Evolutionary conservation across 2,888 invertebrate species (phyloP).

Genomic region (Bursaphelenchus okinawaensis): DNA sequence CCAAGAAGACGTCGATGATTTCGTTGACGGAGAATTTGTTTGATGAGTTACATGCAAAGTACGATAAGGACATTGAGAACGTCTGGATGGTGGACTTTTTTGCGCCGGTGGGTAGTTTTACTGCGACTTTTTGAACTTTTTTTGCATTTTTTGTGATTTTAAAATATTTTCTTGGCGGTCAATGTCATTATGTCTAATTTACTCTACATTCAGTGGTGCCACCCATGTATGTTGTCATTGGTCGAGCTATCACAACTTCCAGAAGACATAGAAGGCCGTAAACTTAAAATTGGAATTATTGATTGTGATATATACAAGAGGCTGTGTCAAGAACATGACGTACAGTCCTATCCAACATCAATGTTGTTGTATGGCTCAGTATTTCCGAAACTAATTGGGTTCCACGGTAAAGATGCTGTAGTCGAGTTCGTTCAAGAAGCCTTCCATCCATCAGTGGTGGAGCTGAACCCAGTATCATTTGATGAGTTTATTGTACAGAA

Average conservation of each 20-base stretch:
- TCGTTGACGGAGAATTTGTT: slow-evolving; percentile 59
- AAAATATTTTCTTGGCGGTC: no score
- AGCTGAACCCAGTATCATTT: slow-evolving; percentile 64
- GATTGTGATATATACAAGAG: slow-evolving; percentile 46
- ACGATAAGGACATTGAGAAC: slow-evolving; percentile 37
- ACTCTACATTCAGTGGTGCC: slow-evolving; percentile 66
- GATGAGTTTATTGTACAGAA: slow-evolving; percentile 63
- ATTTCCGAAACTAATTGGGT: slow-evolving; percentile 65
- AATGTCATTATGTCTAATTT: no score
- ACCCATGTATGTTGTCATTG: slow-evolving; percentile 69
- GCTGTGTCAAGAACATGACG: slow-evolving; percentile 41
- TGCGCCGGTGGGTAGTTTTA: slow-evolving; percentile 62
- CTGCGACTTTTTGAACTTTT: not conserved
- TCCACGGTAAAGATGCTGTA: slow-evolving; percentile 65
- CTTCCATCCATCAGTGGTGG: slow-evolving; percentile 63
- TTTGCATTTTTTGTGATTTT: not conserved
- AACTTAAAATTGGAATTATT: slow-evolving; percentile 35
- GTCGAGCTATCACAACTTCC: slow-evolving; percentile 70
- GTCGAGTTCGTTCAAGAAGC: slow-evolving; percentile 65
- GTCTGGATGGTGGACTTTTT: slow-evolving; percentile 72
- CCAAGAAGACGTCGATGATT: slow-evolving; percentile 52
- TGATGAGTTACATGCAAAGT: slow-evolving; percentile 9
- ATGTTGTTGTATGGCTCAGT: slow-evolving; percentile 66
- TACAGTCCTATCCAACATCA: slow-evolving; percentile 68
- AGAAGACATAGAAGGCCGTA: slow-evolving; percentile 55